Conservation (phyloP, 1,140 invertebrate genomes). For the Caenorhabditis brenneri region DNA sequence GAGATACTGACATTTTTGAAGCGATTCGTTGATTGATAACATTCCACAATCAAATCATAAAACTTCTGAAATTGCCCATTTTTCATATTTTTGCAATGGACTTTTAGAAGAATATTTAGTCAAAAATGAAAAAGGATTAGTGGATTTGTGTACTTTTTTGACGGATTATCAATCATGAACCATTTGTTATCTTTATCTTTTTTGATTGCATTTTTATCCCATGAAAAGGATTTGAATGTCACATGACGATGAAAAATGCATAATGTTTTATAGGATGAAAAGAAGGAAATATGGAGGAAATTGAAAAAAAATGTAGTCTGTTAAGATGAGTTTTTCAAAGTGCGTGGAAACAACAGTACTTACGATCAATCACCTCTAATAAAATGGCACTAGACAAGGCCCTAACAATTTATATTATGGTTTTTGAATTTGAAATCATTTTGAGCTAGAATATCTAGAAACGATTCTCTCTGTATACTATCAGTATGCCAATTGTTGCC, state of each 20-base stretch:
- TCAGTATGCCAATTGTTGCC: not conserved
- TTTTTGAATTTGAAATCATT: no score
- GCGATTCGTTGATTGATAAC: no score
- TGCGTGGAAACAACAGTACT: no score
- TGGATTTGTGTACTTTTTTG: not conserved
- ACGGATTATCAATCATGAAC: not conserved
- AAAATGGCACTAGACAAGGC: no score
- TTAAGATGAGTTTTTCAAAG: not conserved
- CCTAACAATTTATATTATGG: no score
- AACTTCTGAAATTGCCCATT: no score
- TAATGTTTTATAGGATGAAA: not conserved
- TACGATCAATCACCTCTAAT: no score
- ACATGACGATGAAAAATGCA: not conserved
- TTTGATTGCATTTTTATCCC: not conserved
- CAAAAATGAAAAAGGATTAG: not conserved
- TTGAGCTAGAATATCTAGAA: no score
- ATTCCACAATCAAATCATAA: no score
- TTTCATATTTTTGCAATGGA: no score
- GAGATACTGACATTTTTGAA: no score
- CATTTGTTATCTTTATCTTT: not conserved
- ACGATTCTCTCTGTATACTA: no score
- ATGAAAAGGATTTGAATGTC: conserved; percentile 14
- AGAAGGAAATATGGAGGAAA: not conserved
- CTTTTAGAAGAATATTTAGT: not conserved
- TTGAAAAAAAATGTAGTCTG: not conserved